A percentile compares a stretch with the other conserved stretches of the same genome.
These are phyloP conservation scores for Leptopilina myrica DNA, from an alignment of 2,888 invertebrate species.

Conservation along the genomic window DNA sequence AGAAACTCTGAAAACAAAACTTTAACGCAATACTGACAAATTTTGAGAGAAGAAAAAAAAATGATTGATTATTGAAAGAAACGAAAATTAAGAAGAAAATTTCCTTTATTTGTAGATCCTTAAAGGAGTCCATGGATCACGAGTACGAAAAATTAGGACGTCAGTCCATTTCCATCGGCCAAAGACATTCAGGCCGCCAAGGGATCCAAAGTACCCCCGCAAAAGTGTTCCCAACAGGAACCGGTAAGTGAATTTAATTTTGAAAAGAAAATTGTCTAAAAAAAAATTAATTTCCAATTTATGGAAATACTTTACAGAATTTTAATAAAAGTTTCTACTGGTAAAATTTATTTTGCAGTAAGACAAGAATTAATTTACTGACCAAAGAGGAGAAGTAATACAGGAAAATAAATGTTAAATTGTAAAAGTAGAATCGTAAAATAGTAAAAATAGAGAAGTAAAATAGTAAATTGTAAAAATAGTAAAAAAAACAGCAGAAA, in stretches of 20 bases:
- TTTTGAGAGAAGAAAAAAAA: slow-evolving; percentile 36
- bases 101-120: slow-evolving; percentile 82
- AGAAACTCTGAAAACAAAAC: slow-evolving; percentile 59
- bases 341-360: no score
- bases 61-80: not conserved
- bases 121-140: slow-evolving; percentile 93
- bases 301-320: no score
- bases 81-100: slow-evolving; percentile 38
- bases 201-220: slow-evolving; percentile 96
- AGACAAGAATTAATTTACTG: no score
- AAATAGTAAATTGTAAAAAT: no score
- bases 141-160: slow-evolving; percentile 93
- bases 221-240: slow-evolving; percentile 95
- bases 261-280: not conserved
- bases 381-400: no score
- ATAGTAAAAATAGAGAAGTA: no score
- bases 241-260: slow-evolving; percentile 80
- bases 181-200: slow-evolving; percentile 92
- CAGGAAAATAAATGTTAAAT: no score
- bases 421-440: no score
- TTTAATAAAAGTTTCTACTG: slow-evolving; percentile 16
- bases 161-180: slow-evolving; percentile 97
- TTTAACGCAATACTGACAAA: slow-evolving; percentile 47
- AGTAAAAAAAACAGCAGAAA: no score
- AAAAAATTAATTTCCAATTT: no score